A percentile compares a stretch with the other conserved stretches of the same genome.
Conservation (phyloP, 2,797 vertebrate genomes). For the Aeoliscus strigatus region DNA sequence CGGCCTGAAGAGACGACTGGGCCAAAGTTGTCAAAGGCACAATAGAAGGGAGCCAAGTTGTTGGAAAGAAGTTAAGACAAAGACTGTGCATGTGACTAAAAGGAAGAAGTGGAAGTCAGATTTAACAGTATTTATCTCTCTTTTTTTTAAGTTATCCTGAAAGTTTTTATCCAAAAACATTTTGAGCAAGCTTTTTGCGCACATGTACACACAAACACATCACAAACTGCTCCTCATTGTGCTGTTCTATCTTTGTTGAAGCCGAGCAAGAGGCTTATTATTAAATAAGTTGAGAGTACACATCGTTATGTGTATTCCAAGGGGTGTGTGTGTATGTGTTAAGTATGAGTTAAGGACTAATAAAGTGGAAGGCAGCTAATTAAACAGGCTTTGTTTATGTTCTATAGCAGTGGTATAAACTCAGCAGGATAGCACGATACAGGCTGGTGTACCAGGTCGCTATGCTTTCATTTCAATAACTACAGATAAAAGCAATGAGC, state of each 20-base stretch:
- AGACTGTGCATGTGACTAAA: not conserved
- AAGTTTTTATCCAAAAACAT: no score
- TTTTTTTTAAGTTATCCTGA: no score
- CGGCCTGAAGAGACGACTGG: slow-evolving; percentile 33
- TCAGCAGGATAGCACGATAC: slow-evolving; percentile 59
- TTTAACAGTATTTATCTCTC: no score
- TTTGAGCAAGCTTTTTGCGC: no score
- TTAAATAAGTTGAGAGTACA: slow-evolving; percentile 59
- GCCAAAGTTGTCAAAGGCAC: slow-evolving; percentile 46
- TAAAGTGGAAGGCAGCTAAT: slow-evolving; percentile 75
- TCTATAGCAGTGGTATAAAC: slow-evolving; percentile 65
- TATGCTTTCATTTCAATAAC: slow-evolving; percentile 65
- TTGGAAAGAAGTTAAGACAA: slow-evolving; percentile 42
- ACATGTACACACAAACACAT: slow-evolving; percentile 22
- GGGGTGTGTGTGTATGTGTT: slow-evolving; percentile 45
- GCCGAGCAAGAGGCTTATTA: slow-evolving; percentile 59
- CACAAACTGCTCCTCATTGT: no score
- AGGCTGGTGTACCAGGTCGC: slow-evolving; percentile 57
- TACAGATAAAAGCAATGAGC: slow-evolving; percentile 58
- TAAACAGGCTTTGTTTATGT: slow-evolving; percentile 77
- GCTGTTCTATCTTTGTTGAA: slow-evolving; percentile 54
- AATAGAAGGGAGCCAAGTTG: slow-evolving; percentile 30
- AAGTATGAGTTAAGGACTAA: slow-evolving; percentile 71
- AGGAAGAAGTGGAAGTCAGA: no score
- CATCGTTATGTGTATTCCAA: slow-evolving; percentile 34